phyloP scores from a whole-genome alignment of 2,113 vertebrate genomes.

The Machaerirhynchus nigripectus region DNA sequence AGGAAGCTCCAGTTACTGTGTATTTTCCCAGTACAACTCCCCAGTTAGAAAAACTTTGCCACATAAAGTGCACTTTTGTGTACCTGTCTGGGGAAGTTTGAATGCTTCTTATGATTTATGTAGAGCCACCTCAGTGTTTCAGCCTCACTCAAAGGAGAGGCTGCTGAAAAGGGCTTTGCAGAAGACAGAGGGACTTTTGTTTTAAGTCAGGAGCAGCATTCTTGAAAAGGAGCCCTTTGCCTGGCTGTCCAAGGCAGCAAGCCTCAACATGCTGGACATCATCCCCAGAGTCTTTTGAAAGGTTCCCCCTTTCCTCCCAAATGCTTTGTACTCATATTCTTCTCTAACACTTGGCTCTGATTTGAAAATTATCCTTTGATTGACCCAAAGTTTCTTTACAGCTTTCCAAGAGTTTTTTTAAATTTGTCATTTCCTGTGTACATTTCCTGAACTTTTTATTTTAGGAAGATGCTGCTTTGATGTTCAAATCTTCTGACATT shows the following conservation, averaged over 20 bases:
- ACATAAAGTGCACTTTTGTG: background rate
- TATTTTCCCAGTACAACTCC: background rate
- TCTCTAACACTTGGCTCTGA: background rate
- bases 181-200: background rate
- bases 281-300: background rate
- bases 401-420: background rate
- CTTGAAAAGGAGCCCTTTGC: background rate
- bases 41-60: background rate
- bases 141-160: background rate
- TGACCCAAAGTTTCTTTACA: background rate
- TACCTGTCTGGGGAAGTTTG: background rate
- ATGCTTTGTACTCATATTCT: background rate
- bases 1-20: background rate
- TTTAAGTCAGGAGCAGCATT: background rate
- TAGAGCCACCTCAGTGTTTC: background rate
- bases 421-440: background rate
- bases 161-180: background rate
- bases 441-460: background rate
- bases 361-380: background rate
- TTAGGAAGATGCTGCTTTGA: background rate
- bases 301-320: background rate
- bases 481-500: background rate
- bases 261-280: background rate
- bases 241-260: background rate
- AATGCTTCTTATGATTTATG: background rate